Conservation (phyloP, 37 sponge, comb jelly and placozoan genomes). For the Amphimedon queenslandica region DNA sequence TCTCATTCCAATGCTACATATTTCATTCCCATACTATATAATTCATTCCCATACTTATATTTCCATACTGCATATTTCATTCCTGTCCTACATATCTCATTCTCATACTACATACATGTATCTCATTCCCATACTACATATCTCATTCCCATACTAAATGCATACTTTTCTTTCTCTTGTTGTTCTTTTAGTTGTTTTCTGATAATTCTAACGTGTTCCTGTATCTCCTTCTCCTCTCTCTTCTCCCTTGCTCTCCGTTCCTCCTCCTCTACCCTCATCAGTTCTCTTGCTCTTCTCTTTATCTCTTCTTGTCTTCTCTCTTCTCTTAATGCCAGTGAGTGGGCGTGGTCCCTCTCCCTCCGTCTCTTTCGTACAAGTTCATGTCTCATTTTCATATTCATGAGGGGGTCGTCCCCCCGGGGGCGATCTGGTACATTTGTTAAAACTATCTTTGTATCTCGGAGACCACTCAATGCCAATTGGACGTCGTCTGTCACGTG, state of each 20-base stretch:
- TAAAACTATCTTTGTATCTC: slow-evolving; percentile 2
- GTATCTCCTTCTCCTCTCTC: slow-evolving; percentile 20
- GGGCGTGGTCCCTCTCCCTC: slow-evolving; percentile 14
- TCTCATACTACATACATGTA: too few species aligned
- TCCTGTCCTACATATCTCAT: too few species aligned
- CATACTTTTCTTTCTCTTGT: slow-evolving; percentile 7
- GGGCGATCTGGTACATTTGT: not conserved
- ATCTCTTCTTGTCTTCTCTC: slow-evolving; percentile 5
- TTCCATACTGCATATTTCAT: too few species aligned
- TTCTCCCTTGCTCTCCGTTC: slow-evolving; percentile 8
- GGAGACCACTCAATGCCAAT: slow-evolving; percentile 25
- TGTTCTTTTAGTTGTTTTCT: slow-evolving; percentile 17
- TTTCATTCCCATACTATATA: too few species aligned
- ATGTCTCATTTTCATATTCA: slow-evolving; percentile 73
- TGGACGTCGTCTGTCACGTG: slow-evolving; percentile 17
- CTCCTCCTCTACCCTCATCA: slow-evolving; percentile 40
- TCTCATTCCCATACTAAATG: too few species aligned
- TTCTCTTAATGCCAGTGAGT: not conserved
- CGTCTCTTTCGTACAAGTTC: slow-evolving; percentile 49
- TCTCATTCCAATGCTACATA: too few species aligned
- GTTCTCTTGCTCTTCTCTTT: slow-evolving; percentile 13
- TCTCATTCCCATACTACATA: too few species aligned
- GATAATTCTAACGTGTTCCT: slow-evolving; percentile 15
- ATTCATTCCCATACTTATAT: too few species aligned
- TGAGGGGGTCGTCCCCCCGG: slow-evolving; percentile 28